These are phyloP conservation scores for Sebastiscus albofasciatus DNA, from an alignment of 2,797 vertebrate genomes.

Conservation along the genomic window DNA sequence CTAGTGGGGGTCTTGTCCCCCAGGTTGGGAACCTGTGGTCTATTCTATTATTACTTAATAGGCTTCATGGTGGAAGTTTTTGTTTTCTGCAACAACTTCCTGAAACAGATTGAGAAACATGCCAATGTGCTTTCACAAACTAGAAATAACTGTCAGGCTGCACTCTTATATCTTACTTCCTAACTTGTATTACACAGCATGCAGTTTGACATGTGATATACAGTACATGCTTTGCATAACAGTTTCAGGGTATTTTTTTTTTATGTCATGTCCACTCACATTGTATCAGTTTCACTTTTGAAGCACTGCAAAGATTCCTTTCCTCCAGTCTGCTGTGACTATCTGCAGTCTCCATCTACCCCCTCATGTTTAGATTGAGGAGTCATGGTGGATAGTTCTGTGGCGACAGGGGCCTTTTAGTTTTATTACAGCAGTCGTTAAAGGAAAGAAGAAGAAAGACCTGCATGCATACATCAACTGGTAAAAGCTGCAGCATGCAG, in stretches of 20 bases:
- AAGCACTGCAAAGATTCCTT: not conserved
- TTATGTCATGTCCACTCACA: not conserved
- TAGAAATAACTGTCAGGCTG: not conserved
- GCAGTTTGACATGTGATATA: not conserved
- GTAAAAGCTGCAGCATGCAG: not conserved
- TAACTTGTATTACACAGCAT: not conserved
- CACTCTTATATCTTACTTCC: not conserved
- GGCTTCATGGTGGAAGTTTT: not conserved
- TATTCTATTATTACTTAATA: not conserved
- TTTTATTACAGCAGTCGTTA: slow-evolving; percentile 1
- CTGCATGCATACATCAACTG: not conserved
- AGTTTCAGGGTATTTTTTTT: not conserved
- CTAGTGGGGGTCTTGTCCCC: too few relatives aligned
- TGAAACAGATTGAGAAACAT: not conserved
- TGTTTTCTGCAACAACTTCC: not conserved
- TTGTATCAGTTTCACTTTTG: not conserved
- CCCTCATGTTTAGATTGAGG: not conserved
- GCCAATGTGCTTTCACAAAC: not conserved
- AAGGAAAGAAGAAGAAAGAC: not conserved
- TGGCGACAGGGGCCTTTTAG: not conserved
- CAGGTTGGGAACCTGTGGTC: not conserved
- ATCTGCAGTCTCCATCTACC: slow-evolving; percentile 38
- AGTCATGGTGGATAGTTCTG: not conserved
- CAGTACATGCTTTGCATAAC: not conserved
- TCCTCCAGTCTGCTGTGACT: not conserved